Conservation (phyloP, 2,888 invertebrate genomes). For the Ornithoptera priamus region DNA sequence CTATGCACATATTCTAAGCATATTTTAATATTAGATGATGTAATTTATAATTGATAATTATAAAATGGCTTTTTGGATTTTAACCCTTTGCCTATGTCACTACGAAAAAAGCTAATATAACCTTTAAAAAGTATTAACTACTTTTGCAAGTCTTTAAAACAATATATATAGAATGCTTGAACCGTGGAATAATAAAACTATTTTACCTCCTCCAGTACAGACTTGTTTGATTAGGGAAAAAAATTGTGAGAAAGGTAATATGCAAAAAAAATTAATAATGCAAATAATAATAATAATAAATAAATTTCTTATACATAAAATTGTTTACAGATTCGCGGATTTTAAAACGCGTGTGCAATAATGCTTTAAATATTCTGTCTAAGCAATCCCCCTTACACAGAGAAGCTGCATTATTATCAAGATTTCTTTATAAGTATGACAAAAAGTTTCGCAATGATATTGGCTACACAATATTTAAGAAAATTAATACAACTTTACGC, state of each 20-base stretch:
- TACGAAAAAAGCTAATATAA: not conserved
- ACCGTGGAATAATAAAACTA: conserved; percentile 60
- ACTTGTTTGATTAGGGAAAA: conserved; percentile 45
- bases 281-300: not conserved
- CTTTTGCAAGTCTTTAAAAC: too few relatives aligned
- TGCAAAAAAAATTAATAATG: not conserved
- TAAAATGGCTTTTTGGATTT: not conserved
- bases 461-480: conserved; percentile 77
- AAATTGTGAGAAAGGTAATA: conserved; percentile 44
- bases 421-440: conserved; percentile 80
- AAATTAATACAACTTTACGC: conserved; percentile 73
- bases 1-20: too few relatives aligned
- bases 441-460: conserved; percentile 80
- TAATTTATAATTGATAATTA: not conserved
- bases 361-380: conserved; percentile 52
- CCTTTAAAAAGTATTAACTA: too few relatives aligned
- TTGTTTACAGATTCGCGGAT: conserved; percentile 54
- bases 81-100: not conserved
- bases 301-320: not conserved
- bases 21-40: too few relatives aligned
- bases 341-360: conserved; percentile 49
- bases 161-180: conserved; percentile 48
- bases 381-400: conserved; percentile 73
- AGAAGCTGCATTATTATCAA: conserved; percentile 78
- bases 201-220: conserved; percentile 62